Percentiles rank a stretch among this genome's conserved stretches.
These are phyloP conservation scores for Tricholaema leucomelas DNA, from an alignment of 2,113 vertebrate genomes.

Conservation along the genomic window DNA sequence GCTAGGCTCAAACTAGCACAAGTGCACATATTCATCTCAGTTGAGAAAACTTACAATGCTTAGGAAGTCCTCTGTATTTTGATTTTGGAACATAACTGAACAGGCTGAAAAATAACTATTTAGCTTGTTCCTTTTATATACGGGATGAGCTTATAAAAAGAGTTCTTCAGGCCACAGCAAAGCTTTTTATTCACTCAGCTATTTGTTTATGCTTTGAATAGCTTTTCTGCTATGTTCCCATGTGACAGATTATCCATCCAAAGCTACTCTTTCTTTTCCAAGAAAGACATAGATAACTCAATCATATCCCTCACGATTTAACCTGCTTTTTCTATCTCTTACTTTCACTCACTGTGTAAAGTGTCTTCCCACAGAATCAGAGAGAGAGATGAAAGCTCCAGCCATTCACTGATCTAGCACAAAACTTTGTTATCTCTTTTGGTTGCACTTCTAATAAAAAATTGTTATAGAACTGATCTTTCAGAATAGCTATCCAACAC, in stretches of 20 bases:
- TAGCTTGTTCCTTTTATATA: not conserved
- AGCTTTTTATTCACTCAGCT: not conserved
- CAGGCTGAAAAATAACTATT: not conserved
- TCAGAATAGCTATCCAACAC: not conserved
- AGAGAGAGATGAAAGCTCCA: not conserved
- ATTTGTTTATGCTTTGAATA: not conserved
- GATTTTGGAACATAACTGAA: not conserved
- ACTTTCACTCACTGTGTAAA: not conserved
- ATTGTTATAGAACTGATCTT: not conserved
- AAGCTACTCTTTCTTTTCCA: not conserved
- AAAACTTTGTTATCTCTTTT: not conserved
- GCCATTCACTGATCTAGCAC: not conserved
- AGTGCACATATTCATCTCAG: not conserved
- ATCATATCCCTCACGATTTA: not conserved
- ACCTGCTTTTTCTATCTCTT: not conserved
- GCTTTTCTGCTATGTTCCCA: not conserved
- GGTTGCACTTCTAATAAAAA: not conserved
- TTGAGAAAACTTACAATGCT: not conserved
- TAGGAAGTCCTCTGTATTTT: not conserved
- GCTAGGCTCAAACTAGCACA: no score
- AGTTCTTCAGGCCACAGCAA: not conserved
- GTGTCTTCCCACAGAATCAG: not conserved
- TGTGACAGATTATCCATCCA: not conserved
- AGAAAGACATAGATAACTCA: not conserved
- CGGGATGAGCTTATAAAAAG: not conserved